Evolutionary conservation across 2,797 vertebrate genomes (phyloP).

Genomic region (Poecilia picta): DNA sequence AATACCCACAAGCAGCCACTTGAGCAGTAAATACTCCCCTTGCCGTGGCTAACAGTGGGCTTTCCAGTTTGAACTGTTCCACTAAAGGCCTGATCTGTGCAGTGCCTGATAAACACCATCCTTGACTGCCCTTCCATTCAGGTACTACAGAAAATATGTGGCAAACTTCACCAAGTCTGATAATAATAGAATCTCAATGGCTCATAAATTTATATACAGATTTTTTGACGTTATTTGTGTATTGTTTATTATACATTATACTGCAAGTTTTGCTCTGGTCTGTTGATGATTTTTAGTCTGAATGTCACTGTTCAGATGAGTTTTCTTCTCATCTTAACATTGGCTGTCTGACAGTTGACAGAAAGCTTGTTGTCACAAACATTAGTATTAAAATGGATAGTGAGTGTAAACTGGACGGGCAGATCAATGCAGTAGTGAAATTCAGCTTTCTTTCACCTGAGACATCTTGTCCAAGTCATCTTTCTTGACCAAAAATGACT

Average conservation of each 20-base stretch:
- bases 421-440: neutral
- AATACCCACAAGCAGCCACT: conserved; percentile 77
- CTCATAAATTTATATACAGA: neutral
- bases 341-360: neutral
- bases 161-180: neutral
- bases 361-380: neutral
- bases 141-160: neutral
- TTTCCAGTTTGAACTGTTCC: conserved; percentile 70
- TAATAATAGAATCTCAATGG: neutral
- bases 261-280: neutral
- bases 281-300: neutral
- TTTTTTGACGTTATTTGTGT: neutral
- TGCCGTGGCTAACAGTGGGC: conserved; percentile 52
- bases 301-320: neutral
- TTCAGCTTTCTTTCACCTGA: neutral
- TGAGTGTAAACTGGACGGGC: neutral
- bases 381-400: neutral
- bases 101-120: conserved; percentile 33
- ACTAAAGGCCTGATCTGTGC: conserved; percentile 61
- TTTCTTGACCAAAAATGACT: neutral
- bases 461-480: neutral
- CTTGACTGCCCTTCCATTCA: conserved; percentile 14
- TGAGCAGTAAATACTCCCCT: conserved; percentile 76
- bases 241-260: neutral
- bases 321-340: neutral